A percentile compares a stretch with the other conserved stretches of the same genome.
Evolutionary conservation across 1,140 invertebrate species (phyloP).

Genomic region (Wiebesia pumilae): DNA sequence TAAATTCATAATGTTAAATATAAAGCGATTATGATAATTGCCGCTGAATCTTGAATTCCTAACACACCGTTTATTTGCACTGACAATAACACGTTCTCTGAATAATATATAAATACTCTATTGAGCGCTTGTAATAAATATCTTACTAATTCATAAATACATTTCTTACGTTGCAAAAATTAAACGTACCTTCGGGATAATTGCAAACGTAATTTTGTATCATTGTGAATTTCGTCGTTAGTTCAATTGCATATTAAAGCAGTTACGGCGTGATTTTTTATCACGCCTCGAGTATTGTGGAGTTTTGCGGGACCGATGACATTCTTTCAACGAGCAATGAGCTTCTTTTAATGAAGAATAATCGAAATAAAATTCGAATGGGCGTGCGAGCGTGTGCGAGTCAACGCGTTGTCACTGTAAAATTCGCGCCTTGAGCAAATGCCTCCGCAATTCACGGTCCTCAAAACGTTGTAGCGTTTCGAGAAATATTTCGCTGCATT

Average conservation of each 20-base stretch:
- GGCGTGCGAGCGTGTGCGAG: too few species aligned
- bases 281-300: too few species aligned
- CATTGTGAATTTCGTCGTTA: not conserved
- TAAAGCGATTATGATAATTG: constrained; percentile 23
- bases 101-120: not conserved
- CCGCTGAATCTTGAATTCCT: not conserved
- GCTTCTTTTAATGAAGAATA: not conserved
- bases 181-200: not conserved
- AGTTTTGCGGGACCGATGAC: not conserved
- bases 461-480: not conserved
- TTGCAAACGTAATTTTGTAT: not conserved
- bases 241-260: constrained; percentile 3
- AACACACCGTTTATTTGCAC: not conserved
- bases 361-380: not conserved
- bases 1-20: constrained; percentile 16
- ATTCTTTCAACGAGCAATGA: constrained; percentile 4
- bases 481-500: not conserved
- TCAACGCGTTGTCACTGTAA: not conserved
- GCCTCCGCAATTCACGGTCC: not conserved
- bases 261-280: not conserved
- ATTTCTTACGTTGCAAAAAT: not conserved
- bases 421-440: not conserved
- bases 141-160: not conserved
- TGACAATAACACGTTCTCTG: not conserved
- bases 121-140: not conserved